Percentiles rank a stretch among this genome's conserved stretches.
phyloP scores from a whole-genome alignment of 2,113 vertebrate genomes.

The Rhinogobius similis region DNA sequence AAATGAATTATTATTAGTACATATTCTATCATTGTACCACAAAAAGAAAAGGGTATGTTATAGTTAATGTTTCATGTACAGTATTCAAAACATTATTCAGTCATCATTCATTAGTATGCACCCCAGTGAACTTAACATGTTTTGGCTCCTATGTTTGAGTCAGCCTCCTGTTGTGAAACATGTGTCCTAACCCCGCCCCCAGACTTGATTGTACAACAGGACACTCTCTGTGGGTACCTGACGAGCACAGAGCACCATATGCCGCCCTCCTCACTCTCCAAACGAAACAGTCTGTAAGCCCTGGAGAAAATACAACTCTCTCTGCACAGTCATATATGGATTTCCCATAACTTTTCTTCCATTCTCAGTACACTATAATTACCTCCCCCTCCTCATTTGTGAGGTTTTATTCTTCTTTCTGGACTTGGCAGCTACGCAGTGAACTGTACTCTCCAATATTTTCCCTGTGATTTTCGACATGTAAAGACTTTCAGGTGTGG shows the following conservation, averaged over 20 bases:
- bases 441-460: slow-evolving; percentile 14
- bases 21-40: too few relatives aligned
- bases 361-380: slow-evolving; percentile 31
- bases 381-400: not conserved
- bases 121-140: not conserved
- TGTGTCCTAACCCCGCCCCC: slow-evolving; percentile 5
- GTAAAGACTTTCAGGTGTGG: slow-evolving; percentile 45
- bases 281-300: slow-evolving; percentile 1
- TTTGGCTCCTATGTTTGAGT: slow-evolving; percentile 3
- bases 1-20: too few relatives aligned
- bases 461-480: slow-evolving; percentile 20
- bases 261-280: slow-evolving; percentile 23
- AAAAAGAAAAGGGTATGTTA: not conserved
- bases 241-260: slow-evolving; percentile 29
- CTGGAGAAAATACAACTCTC: slow-evolving; percentile 12
- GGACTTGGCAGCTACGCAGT: slow-evolving; percentile 24
- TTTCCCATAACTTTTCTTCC: slow-evolving; percentile 15
- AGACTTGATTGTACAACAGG: slow-evolving; percentile 24
- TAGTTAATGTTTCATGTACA: not conserved
- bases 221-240: slow-evolving; percentile 21
- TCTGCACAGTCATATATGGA: slow-evolving; percentile 17
- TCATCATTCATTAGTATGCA: not conserved
- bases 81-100: not conserved
- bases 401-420: slow-evolving; percentile 18
- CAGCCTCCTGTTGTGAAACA: not conserved